phyloP scores from a whole-genome alignment of 1,140 invertebrate species.

The Hetaerina americana region DNA sequence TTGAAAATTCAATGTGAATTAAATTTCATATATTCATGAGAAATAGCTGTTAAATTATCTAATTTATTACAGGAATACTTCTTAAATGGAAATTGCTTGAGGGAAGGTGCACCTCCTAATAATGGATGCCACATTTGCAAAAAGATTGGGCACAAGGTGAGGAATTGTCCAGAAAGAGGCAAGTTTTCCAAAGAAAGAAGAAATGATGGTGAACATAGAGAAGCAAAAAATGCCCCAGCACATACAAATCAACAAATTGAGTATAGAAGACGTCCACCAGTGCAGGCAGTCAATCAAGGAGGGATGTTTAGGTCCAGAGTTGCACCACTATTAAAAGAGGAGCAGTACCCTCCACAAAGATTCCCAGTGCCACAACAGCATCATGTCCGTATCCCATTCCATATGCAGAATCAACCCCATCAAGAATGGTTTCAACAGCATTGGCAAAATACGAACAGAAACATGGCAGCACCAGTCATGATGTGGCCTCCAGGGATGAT shows the following conservation, averaged over 20 bases:
- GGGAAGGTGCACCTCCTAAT: conserved; percentile 39
- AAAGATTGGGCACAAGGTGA: conserved; percentile 43
- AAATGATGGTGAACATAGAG: background rate
- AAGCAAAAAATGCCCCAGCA: background rate
- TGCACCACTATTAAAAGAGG: too few species aligned
- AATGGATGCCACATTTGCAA: conserved; percentile 41
- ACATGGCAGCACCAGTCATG: too few species aligned
- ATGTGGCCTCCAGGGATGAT: too few species aligned
- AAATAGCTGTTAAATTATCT: background rate
- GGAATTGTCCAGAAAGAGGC: conserved; percentile 30
- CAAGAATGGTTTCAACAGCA: too few species aligned
- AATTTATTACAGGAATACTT: conserved; percentile 29
- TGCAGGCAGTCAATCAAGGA: background rate
- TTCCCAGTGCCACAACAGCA: too few species aligned
- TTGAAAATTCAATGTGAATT: too few species aligned
- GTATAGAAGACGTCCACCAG: background rate
- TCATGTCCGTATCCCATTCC: too few species aligned
- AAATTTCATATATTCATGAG: background rate
- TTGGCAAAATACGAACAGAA: too few species aligned
- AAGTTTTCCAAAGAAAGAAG: background rate
- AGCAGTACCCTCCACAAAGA: too few species aligned
- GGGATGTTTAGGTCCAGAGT: too few species aligned
- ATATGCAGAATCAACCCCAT: too few species aligned
- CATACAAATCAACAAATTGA: background rate
- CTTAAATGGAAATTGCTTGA: conserved; percentile 30